Evolutionary conservation across 2,797 vertebrate genomes (phyloP).

Genomic region (Champsocephalus gunnari): DNA sequence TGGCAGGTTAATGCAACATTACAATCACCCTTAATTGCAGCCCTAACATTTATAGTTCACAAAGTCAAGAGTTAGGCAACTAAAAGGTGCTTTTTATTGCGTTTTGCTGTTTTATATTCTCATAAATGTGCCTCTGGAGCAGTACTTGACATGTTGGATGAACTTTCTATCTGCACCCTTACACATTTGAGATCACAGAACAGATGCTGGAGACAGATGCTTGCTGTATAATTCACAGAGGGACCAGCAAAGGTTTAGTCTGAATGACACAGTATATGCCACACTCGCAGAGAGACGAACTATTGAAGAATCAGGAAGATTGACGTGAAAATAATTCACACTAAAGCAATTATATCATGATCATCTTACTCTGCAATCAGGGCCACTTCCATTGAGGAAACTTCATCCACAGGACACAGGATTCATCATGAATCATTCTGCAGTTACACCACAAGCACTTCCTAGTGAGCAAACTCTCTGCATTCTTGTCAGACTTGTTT

Average conservation of each 20-base stretch:
- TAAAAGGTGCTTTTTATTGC: neutral
- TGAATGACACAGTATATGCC: slow-evolving; percentile 51
- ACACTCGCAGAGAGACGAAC: slow-evolving; percentile 30
- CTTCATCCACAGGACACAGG: slow-evolving; percentile 4
- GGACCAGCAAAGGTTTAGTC: slow-evolving; percentile 66
- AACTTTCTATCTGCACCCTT: slow-evolving; percentile 70
- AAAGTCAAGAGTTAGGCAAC: neutral
- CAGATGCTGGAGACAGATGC: slow-evolving; percentile 75
- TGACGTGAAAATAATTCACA: slow-evolving; percentile 45
- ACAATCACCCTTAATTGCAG: neutral
- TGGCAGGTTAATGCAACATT: neutral
- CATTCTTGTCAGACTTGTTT: neutral
- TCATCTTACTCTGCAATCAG: slow-evolving; percentile 33
- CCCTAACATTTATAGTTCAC: neutral
- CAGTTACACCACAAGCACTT: slow-evolving; percentile 26
- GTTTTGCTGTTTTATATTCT: neutral
- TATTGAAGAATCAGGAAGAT: slow-evolving; percentile 42
- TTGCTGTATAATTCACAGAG: slow-evolving; percentile 48
- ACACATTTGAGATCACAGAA: slow-evolving; percentile 56
- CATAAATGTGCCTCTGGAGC: neutral
- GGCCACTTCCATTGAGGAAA: slow-evolving; percentile 42
- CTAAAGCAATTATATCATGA: slow-evolving; percentile 18
- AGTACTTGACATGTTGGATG: slow-evolving; percentile 42
- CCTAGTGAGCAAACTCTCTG: slow-evolving; percentile 20
- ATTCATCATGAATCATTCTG: slow-evolving; percentile 5